Evolutionary conservation across 2,888 invertebrate species (phyloP), one percentile per base, ranked within the genome.

Genomic region (Vesta saturnalis): DNA sequence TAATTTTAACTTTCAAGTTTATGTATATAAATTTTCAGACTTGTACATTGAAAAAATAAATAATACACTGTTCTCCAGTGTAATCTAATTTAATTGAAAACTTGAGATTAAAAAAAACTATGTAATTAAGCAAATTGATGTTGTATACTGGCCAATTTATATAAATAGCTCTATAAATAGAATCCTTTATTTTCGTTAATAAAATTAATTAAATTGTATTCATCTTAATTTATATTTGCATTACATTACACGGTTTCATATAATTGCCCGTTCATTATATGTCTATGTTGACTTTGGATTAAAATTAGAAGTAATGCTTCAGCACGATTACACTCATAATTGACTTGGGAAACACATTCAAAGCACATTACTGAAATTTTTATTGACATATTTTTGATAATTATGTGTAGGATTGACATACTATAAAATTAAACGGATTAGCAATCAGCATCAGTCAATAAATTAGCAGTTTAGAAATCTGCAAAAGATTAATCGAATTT

Each of bases 1-100:
- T 71, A 63, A 67, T 66, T 68, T 71, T 65, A 71, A 65, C 68
- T 71, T 71, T 56, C 60, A 65, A 71, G 62, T 68, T 71, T 56
- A 15, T 15, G 30, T 14, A 22, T 55, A 23, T 22, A 55, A 55
- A 22, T 55, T 55, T 55, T 4, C 39, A 39, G 14, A 67, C 62
- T 62, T 67, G 63, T 62, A 35, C 62, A 62, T 62, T 67, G 46
- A 55, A 67, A 67, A 67, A 67, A 67, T 67, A 67, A 67, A 67
- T 67, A 67, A 67, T 67, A 54, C 62, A 59, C 62, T 67, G 19
- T 62, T 43, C 62, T 59, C 22, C 46, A 49, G 59, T 57, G 58
- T 63, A 67, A 58, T 58, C 62, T 67, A 62, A 62, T 63, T 62
- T 67, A 57, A 67, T 67, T 63, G 61, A 56, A 67, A 63, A 52